Conservation (phyloP, 2,797 vertebrate species). For the Gallinago nigripennis region DNA sequence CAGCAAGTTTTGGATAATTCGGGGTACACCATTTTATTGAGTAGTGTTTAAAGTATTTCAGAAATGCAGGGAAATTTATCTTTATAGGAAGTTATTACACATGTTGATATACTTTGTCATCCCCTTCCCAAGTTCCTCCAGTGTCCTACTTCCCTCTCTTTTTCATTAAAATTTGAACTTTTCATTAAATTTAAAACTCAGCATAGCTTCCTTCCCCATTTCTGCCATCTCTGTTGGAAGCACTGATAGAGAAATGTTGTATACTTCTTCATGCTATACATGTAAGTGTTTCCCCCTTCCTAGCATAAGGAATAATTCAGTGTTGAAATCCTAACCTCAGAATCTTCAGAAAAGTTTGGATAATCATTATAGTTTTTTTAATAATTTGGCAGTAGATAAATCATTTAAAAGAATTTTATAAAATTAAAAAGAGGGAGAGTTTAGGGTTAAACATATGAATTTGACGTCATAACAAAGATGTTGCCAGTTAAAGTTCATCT, state of each 20-base stretch:
- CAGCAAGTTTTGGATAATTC: neutral
- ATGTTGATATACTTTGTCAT: neutral
- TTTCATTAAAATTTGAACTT: neutral
- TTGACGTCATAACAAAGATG: neutral
- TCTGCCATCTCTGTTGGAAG: neutral
- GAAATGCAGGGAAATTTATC: neutral
- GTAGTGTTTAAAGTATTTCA: neutral
- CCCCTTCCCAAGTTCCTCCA: neutral
- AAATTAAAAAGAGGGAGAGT: neutral
- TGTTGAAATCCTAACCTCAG: neutral
- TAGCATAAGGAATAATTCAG: neutral
- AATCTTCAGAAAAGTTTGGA: neutral
- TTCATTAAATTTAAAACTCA: neutral
- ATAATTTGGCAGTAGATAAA: neutral
- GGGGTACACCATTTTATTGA: neutral
- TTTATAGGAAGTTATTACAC: neutral
- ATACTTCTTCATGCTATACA: neutral
- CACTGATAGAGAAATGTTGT: neutral
- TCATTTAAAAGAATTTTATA: neutral
- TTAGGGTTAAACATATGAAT: neutral
- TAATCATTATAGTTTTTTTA: neutral
- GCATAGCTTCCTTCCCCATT: neutral
- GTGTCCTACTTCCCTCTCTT: neutral
- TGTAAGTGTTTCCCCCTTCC: neutral
- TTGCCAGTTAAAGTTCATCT: neutral